Base-by-base conservation (phyloP, 2,797 vertebrate species). In the Chromis chromis region DNA sequence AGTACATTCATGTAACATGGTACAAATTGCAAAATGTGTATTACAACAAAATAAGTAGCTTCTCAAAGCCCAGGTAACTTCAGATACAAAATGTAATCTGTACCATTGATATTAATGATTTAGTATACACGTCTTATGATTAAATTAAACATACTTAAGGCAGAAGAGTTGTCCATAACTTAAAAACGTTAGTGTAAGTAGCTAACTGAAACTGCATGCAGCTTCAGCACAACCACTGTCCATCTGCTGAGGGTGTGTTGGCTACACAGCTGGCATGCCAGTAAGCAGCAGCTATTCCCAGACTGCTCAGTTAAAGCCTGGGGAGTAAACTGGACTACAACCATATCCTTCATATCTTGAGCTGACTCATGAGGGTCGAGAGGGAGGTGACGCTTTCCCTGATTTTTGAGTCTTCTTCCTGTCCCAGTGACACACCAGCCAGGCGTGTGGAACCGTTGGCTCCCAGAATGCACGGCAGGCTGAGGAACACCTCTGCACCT, bases 401-500 rank as follows among this genome's bases (percentile, higher is more conserved):
- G 64, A 99, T 89, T 70, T 96, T 97, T 81, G 93, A 80, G 44
- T 94, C 93, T 7, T 97, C 93, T 5, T 92, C 87, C 4, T 90
- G 84, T 50, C 91, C 94, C 64, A 96, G 90, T 4, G 89, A 62
- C 40, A 93, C 91, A 25, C 92, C 92, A 1, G 96, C 91, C 59
- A 95, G 78, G 61, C 96, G 96, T 0, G 79, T 91, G 55, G 97
- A 95, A 6, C 98, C 98, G 0, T 36, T 88, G 11, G 65, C 76
- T 74, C 97, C 98, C 81, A 99, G 92, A 40, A 96, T 39, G 76
- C 98, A 99, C 0, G 98, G 98, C 42, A 99, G 84, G 79, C 97
- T 99, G 90, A 99, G 90, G 90, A 99, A 99, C 25, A 99, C 98
- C 86, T 99, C 97, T 1, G 89, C 81, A 25, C 91, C 86, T 5